Evolutionary conservation across 2,113 vertebrate species (phyloP).

Genomic region (Pelecanoides urinatrix): DNA sequence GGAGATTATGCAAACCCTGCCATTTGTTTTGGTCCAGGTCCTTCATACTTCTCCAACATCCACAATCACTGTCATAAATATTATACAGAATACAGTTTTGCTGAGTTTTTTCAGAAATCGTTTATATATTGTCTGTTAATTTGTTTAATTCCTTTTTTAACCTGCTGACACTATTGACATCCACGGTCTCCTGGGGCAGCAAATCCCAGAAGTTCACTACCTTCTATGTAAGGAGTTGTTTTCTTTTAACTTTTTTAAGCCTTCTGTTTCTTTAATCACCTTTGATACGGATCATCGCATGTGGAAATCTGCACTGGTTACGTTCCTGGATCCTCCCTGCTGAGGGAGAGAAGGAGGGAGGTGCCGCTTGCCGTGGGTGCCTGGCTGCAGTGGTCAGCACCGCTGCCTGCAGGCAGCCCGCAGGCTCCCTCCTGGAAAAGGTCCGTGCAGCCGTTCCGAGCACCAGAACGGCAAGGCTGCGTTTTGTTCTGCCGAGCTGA

Average conservation of each 20-base stretch:
- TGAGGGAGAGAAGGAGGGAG: neutral
- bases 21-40: neutral
- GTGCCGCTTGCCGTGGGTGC: neutral
- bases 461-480: accelerated
- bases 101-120: neutral
- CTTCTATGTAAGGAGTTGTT: neutral
- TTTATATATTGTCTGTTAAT: neutral
- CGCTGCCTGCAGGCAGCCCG: neutral
- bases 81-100: neutral
- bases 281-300: neutral
- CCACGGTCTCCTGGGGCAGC: neutral
- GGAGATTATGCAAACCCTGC: neutral
- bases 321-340: neutral
- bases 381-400: neutral
- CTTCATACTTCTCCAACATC: neutral
- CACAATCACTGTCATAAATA: neutral
- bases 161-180: neutral
- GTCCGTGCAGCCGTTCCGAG: neutral
- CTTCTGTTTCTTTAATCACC: neutral
- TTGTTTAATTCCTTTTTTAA: neutral
- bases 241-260: neutral
- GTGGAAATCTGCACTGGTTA: neutral
- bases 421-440: neutral
- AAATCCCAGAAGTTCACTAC: neutral
- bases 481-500: neutral